phyloP scores from a whole-genome alignment of 2,113 vertebrate genomes.

The Sus scrofa region T2T-Sscrofa CM000816.6:82120001-82120500 shows the following conservation, averaged over 20 bases:
- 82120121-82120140: background rate
- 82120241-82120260: background rate
- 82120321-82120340: background rate
- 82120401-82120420: slow-evolving; percentile 94
- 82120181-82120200: background rate
- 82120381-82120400: slow-evolving; percentile 93
- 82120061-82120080: background rate
- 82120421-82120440: slow-evolving; percentile 94
- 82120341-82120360: slow-evolving; percentile 71
- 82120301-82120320: background rate
- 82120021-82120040: background rate
- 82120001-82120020: background rate
- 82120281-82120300: background rate
- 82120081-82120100: slow-evolving; percentile 9
- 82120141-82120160: slow-evolving; percentile 12
- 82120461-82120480: slow-evolving; percentile 61
- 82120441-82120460: slow-evolving; percentile 95
- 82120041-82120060: background rate
- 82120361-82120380: slow-evolving; percentile 98
- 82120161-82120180: background rate
- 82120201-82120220: background rate
- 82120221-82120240: background rate
- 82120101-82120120: slow-evolving; percentile 21
- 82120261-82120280: background rate
- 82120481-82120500: background rate